Evolutionary conservation across 2,888 invertebrate genomes (phyloP), one percentile per base, ranked within the genome.

Genomic region (Eilema sororculum): DNA sequence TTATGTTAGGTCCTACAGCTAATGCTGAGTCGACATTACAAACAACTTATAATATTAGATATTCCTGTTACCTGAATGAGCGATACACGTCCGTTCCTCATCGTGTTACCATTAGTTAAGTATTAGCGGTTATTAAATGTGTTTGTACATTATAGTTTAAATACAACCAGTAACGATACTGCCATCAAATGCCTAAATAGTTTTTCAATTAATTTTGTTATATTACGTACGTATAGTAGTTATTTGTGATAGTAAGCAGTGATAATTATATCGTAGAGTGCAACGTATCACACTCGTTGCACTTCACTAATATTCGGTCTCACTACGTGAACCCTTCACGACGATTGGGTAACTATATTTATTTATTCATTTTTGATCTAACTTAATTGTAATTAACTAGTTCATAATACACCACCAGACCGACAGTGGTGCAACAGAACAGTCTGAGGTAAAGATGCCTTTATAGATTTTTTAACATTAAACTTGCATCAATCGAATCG

Each of bases 401-500:
- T 91, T 91, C 81, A 87, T 93, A 93, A 87, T 84, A 85, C 94
- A 92, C 93, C 93, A 90, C 92, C 91, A 89, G 87, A 89, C 89
- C 89, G 93, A 90, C 86, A 95, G 94, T 93, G 94, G 93, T 89
- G 91, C 94, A 93, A 93, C 93, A 94, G 93, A 95, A n/a, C n/a
- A 95, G 95, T 95, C 95, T 95, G 95, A 95, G 95, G 95, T 95
- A 91, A 94, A 93, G 95, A 94, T 95, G 95, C 95, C 95, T 95
- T 95, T 92, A 91, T 95, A 95, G 95, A 95, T 94, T 94, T 93
- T 92, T 93, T 93, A 94, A 91, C 90, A 86, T 89, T 91, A 88
- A 91, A 87, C 90, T 83, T 91, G 33, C 12, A 37, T 89, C 89
- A 86, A 91, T 84, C 90, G 89, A 90, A 88, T 89, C 90, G 90